phyloP scores from a whole-genome alignment of 2,797 vertebrate genomes.

The Triplophysa bombifrons region DNA sequence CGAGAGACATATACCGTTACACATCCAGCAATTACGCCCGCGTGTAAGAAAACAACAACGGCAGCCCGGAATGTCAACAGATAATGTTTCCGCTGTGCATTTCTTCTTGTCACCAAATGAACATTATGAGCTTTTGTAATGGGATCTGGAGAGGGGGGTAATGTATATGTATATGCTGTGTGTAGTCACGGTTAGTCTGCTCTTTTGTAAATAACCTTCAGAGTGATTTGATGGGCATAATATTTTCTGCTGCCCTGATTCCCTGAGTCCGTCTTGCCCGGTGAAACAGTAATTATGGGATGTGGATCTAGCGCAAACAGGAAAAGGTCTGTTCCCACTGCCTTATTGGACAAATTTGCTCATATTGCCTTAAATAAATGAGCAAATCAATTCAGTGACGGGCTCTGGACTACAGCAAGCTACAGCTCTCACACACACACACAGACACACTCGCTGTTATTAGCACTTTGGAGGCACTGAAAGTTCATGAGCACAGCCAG shows the following conservation, averaged over 20 bases:
- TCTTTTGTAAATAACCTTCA: constrained; percentile 30
- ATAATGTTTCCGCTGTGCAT: constrained; percentile 5
- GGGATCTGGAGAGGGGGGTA: not conserved
- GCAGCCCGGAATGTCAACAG: not conserved
- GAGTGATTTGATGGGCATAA: constrained; percentile 37
- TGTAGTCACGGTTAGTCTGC: not conserved
- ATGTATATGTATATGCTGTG: constrained; percentile 3
- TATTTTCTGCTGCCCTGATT: constrained; percentile 44
- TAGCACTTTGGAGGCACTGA: constrained; percentile 62
- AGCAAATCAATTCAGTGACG: constrained; percentile 64
- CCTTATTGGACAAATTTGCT: constrained; percentile 62
- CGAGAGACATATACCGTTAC: not conserved
- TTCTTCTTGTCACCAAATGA: constrained; percentile 1
- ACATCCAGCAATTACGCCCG: not conserved
- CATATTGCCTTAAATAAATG: constrained; percentile 66
- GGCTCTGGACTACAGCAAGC: constrained; percentile 47
- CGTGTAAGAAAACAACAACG: not conserved
- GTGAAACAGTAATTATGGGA: constrained; percentile 58
- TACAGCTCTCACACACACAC: not conserved
- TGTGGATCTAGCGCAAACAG: constrained; percentile 54
- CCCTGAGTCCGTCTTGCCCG: constrained; percentile 29
- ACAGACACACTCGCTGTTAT: constrained; percentile 43
- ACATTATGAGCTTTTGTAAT: constrained; percentile 7
- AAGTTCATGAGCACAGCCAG: constrained; percentile 68
- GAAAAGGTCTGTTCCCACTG: constrained; percentile 55